Conservation (phyloP, 37 sponge, comb jelly and placozoan genomes). For the Amphimedon queenslandica region DNA sequence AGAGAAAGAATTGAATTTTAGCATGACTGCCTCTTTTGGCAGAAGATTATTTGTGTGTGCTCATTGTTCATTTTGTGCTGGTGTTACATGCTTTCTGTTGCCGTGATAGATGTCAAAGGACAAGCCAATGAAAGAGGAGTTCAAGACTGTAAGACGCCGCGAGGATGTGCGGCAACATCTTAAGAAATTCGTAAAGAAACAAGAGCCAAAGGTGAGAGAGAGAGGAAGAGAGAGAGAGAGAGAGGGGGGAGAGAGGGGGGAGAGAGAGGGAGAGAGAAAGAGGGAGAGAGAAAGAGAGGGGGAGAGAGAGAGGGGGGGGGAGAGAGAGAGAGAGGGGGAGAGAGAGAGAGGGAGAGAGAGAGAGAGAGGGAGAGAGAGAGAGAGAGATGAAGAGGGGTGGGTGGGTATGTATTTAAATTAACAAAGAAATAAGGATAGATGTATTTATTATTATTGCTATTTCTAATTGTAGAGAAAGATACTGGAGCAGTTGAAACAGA, state of each 20-base stretch:
- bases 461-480: no score
- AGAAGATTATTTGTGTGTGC: no score
- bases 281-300: slow-evolving; percentile 2
- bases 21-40: no score
- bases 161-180: slow-evolving; percentile 57
- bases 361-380: slow-evolving; percentile 1
- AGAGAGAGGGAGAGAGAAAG: slow-evolving; percentile 13
- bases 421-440: no score
- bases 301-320: background rate
- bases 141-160: slow-evolving; percentile 51
- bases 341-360: slow-evolving; percentile 1
- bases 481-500: no score
- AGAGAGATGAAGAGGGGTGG: no score
- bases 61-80: no score
- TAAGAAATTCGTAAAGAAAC: slow-evolving; percentile 23
- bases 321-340: slow-evolving; percentile 1
- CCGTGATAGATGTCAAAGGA: slow-evolving; percentile 58
- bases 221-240: background rate
- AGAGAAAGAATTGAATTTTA: no score
- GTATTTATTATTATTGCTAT: no score
- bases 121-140: slow-evolving; percentile 65
- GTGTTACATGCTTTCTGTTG: no score
- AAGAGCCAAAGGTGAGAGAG: background rate
- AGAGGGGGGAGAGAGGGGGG: background rate
- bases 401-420: no score